Percentiles rank a stretch among this genome's conserved stretches.
Evolutionary conservation across 2,797 vertebrate genomes (phyloP).

Genomic region (Paratrypauchen microcephalus): DNA sequence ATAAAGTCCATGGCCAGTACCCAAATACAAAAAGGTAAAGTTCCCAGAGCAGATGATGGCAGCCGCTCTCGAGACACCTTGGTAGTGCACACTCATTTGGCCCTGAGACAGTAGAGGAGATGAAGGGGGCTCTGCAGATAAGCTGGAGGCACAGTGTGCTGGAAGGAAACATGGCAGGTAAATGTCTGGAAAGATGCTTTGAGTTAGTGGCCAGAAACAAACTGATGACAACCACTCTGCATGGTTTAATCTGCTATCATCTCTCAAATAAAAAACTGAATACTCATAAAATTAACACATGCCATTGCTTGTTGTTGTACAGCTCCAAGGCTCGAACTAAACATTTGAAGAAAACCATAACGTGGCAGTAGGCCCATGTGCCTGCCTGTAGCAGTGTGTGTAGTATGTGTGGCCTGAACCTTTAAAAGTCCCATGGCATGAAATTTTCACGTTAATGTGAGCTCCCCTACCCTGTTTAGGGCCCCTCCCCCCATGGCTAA

Average conservation of each 20-base stretch:
- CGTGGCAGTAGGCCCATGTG: too few relatives aligned
- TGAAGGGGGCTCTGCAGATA: slow-evolving; percentile 9
- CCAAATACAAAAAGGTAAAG: slow-evolving; percentile 3
- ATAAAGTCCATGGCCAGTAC: not conserved
- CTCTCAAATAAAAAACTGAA: slow-evolving; percentile 1
- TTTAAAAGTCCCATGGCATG: too few relatives aligned
- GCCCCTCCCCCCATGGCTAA: too few relatives aligned
- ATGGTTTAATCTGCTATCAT: not conserved
- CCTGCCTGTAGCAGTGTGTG: too few relatives aligned
- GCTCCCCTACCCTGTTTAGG: too few relatives aligned
- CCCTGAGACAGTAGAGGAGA: not conserved
- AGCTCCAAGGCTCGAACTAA: not conserved
- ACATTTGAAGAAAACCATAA: not conserved
- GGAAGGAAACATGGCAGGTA: slow-evolving; percentile 2
- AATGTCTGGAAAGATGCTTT: not conserved
- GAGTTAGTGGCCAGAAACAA: not conserved
- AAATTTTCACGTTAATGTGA: too few relatives aligned
- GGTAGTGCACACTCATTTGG: not conserved
- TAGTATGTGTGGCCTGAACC: too few relatives aligned
- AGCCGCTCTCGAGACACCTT: not conserved
- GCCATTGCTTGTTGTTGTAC: not conserved
- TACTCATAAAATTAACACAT: not conserved
- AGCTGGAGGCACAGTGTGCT: slow-evolving; percentile 6
- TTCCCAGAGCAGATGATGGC: not conserved
- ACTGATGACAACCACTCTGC: not conserved